Percentiles rank a stretch among this genome's conserved stretches.
Conservation (phyloP, 1,140 invertebrate species). For the Eriocheir sinensis region DNA sequence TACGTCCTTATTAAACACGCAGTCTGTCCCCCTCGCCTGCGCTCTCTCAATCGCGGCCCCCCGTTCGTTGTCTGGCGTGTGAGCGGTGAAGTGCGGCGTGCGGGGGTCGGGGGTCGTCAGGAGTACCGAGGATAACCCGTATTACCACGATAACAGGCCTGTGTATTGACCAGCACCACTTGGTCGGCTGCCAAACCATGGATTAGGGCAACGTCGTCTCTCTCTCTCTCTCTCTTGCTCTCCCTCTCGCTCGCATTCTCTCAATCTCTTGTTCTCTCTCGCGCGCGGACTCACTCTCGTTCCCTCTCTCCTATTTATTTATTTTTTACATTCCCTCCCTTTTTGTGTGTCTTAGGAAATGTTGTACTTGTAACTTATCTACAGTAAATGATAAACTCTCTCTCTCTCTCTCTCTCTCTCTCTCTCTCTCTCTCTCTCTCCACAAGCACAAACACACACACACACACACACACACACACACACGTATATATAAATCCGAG, state of each 20-base stretch:
- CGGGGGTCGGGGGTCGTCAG: background rate
- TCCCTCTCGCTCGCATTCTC: background rate
- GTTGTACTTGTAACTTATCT: too few relatives aligned
- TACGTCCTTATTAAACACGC: too few relatives aligned
- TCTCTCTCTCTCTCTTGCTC: conserved; percentile 3
- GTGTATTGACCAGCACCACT: conserved; percentile 8
- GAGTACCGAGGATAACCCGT: background rate
- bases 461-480: background rate
- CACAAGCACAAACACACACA: background rate
- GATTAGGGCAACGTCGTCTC: background rate
- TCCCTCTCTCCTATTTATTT: background rate
- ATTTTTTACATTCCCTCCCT: background rate
- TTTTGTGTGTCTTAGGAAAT: background rate
- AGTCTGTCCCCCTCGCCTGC: too few relatives aligned
- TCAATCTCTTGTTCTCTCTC: background rate
- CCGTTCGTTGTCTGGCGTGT: too few relatives aligned
- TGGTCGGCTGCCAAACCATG: background rate
- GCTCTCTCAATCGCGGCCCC: too few relatives aligned
- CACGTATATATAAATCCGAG: too few relatives aligned
- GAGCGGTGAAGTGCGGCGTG: too few relatives aligned
- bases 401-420: conserved; percentile 19
- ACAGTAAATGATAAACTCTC: too few relatives aligned
- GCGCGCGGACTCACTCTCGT: too few relatives aligned
- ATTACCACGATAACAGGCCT: background rate
- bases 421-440: background rate